phyloP scores from a whole-genome alignment of 2,113 vertebrate genomes.

The Mobula birostris region DNA sequence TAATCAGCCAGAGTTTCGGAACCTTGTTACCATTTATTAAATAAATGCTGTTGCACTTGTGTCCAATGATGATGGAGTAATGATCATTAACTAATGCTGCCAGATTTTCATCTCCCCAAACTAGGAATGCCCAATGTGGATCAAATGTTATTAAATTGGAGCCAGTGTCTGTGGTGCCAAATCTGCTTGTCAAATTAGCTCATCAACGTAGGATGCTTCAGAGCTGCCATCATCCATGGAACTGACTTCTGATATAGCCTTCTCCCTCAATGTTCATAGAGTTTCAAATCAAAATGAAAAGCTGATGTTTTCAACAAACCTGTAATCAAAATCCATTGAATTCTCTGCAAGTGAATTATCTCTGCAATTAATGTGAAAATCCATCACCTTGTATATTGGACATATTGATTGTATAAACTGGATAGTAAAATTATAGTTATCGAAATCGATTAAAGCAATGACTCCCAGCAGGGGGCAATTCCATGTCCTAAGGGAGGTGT shows the following conservation, averaged over 20 bases:
- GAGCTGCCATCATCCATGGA: background rate
- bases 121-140: background rate
- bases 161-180: background rate
- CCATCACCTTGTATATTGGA: background rate
- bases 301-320: background rate
- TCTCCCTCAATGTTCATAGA: background rate
- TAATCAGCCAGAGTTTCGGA: background rate
- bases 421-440: background rate
- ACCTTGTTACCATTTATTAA: background rate
- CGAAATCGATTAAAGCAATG: background rate
- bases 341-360: background rate
- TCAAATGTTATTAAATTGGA: background rate
- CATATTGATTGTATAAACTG: background rate
- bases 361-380: background rate
- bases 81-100: background rate
- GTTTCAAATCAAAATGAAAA: background rate
- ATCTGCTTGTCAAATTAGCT: background rate
- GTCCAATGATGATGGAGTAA: background rate
- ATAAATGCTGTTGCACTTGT: background rate
- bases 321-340: background rate
- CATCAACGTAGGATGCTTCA: background rate
- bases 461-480: too few relatives aligned
- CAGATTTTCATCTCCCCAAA: too few relatives aligned
- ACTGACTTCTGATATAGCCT: background rate
- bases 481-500: too few relatives aligned